Evolutionary conservation across 92 coral and sea anemone genomes (phyloP).

Genomic region (Umimayanthus kanabou): DNA sequence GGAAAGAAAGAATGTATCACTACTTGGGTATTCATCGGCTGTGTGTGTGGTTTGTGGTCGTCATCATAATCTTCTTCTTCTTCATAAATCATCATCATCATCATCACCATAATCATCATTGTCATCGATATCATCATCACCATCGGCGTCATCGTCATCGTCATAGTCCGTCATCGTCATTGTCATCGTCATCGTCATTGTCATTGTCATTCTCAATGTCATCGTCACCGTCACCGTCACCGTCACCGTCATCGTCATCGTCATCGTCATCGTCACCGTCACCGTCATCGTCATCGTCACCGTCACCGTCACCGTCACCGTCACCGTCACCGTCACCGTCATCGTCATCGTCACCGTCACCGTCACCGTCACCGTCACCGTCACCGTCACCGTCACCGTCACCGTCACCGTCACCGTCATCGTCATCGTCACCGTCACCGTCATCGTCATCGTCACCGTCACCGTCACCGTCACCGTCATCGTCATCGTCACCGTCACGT

Average conservation of each 20-base stretch:
- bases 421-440: neutral
- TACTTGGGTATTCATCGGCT: too few relatives aligned
- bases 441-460: neutral
- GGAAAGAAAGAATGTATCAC: too few relatives aligned
- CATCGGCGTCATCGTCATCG: neutral
- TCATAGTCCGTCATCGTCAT: neutral
- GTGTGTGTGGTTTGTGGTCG: too few relatives aligned
- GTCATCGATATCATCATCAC: too few relatives aligned
- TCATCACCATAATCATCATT: too few relatives aligned
- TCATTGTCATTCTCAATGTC: too few relatives aligned
- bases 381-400: too few relatives aligned
- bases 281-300: neutral
- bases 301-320: neutral
- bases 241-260: neutral
- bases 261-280: neutral
- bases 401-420: neutral
- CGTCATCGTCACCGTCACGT: neutral
- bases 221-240: neutral
- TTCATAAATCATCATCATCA: too few relatives aligned
- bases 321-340: neutral
- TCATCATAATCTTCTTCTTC: too few relatives aligned
- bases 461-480: neutral
- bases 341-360: too few relatives aligned
- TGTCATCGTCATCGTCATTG: too few relatives aligned
- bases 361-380: too few relatives aligned